These are phyloP conservation scores for Neoarius graeffei DNA, from an alignment of 2,113 vertebrate species.

Conservation along the genomic window DNA sequence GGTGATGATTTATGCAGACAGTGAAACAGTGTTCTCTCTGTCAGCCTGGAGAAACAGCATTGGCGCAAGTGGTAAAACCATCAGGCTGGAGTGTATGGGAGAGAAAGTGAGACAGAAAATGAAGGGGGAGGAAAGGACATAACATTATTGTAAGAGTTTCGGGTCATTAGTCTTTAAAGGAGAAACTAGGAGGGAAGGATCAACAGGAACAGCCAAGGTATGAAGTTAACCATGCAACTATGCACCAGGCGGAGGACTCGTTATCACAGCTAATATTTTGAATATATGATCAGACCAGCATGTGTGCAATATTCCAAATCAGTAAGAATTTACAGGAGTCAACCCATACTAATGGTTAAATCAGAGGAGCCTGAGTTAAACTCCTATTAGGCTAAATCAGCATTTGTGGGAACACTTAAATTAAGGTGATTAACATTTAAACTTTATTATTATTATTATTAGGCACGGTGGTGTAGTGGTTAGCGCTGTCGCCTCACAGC, in stretches of 20 bases:
- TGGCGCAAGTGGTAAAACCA: conserved; percentile 72
- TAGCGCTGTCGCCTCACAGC: too few species aligned
- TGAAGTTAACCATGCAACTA: conserved; percentile 61
- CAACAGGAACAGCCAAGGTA: conserved; percentile 37
- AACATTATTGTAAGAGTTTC: conserved; percentile 67
- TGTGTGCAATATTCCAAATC: not conserved
- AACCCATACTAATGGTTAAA: not conserved
- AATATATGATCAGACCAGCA: not conserved
- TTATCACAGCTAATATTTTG: not conserved
- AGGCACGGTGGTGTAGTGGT: too few species aligned
- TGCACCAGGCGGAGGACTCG: not conserved
- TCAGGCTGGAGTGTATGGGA: conserved; percentile 57
- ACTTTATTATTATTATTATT: too few species aligned
- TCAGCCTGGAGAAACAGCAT: conserved; percentile 56
- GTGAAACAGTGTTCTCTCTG: conserved; percentile 56
- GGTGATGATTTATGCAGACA: conserved; percentile 64
- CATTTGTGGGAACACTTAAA: not conserved
- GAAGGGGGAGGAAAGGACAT: conserved; percentile 44
- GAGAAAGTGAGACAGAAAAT: conserved; percentile 32
- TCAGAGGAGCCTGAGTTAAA: not conserved
- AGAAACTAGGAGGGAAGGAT: conserved; percentile 64
- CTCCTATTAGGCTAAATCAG: not conserved
- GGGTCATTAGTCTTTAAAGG: conserved; percentile 70
- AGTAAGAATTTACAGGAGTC: not conserved
- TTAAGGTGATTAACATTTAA: not conserved